Base-by-base conservation (phyloP, 1,140 invertebrate genomes). In the Bombus affinis region DNA sequence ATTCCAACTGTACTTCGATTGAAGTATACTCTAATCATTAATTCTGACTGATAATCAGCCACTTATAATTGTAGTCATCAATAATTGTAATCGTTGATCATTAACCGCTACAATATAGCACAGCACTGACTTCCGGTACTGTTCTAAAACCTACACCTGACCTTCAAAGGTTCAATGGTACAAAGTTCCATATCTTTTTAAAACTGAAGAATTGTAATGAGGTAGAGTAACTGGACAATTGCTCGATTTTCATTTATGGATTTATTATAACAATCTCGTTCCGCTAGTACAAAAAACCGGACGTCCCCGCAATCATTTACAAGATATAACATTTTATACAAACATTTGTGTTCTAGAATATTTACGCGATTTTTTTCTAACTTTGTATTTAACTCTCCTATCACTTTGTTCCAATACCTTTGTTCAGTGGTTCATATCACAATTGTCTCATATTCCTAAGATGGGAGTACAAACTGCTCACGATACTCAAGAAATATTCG, bases 221-320 rank as follows among this genome's bases (percentile, higher is more conserved):
- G 9, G 6, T 57, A 25, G 12, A 70, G n/a, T 47, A 59, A 22
- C 18, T 68, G 10, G 0, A 39, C 15, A 76, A 4, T 8, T 2
- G 12, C 2, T 57, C 57, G 47, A 71, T 62, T 85, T 85, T 85
- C 77, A 44, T 9, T 73, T 82, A 3, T 76, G 44, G 32, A 82
- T 91, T 90, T 85, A 91, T 89, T 90, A 88, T 86, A 89, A 86
- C 79, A 88, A 88, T 68, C 71, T 85, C 25, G 57, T 81, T 83
- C 78, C 32, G 80, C 37, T 81, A 71, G 86, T 88, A 86, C 84
- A 90, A 90, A 90, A 89, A 88, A 83, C 9, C 44, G 79, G 62
- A 89, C 75, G 47, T 71, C 42, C 47, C 53, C 66, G 12, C 77
- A 44, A 84, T 81, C 62, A 57, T 89, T 89, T 86, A 83, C 75